Base-by-base conservation (phyloP, 2,113 vertebrate species). In the Cyphomyrus discorhynchus region DNA sequence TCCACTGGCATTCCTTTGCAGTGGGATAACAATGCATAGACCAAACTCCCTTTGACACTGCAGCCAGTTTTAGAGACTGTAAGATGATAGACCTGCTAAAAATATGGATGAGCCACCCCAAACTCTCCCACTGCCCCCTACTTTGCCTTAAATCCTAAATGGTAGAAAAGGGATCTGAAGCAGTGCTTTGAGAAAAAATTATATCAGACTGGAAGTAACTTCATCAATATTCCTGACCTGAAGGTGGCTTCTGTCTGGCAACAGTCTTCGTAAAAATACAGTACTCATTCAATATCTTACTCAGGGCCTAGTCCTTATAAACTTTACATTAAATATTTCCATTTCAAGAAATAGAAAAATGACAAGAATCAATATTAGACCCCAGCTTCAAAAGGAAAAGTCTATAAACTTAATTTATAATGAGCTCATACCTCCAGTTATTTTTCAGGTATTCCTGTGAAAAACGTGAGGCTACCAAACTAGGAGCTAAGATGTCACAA, bases 31-130 rank as follows among this genome's bases (percentile, higher is more conserved):
- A 84, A 47, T 84, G 82, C 45, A 31, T 35, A 53, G 49, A 86
- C 24, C 84, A 27, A 3, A 39, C 21, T 84, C 77, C 88, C 35
- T 80, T 56, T 88, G 58, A 84, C 52, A 17, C 31, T 82, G 42
- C 45, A n/a, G 87, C 58, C 50, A 46, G 89, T 35, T 70, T 90
- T 90, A 88, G 53, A 15, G 45, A 50, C 45, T 10, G 39, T 58
- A 88, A 62, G 74, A 31, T 66, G 46, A 88, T 58, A 88, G 70
- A 45, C 15, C 49, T 35, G 21, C 70, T 80, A 88, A 83, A 53
- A 90, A 88, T 90, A 84, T 89, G 10, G 10, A 46, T 84, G 70
- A 85, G 24, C 39, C 31, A 85, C 53, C n/a, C 27, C 52, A 42
- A 53, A 70, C 62, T 70, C 13, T 17, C 17, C 31, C 21, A 0